phyloP scores from a whole-genome alignment of 2,113 vertebrate genomes.

The Sphyrna mokarran region DNA sequence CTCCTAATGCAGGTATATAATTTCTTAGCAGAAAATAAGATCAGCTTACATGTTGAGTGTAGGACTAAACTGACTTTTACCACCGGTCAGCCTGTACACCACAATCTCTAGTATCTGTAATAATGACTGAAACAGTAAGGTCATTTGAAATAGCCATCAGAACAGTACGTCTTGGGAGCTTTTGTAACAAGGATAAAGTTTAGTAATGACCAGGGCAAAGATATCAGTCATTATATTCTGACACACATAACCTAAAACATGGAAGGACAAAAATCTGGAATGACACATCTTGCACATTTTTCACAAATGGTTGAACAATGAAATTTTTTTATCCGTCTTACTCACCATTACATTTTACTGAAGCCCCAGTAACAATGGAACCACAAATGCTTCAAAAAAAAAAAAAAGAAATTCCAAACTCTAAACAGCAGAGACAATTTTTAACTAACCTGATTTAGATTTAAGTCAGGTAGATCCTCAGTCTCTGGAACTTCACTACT shows the following conservation, averaged over 20 bases:
- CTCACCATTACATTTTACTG: neutral
- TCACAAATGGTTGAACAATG: neutral
- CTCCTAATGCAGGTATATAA: no score
- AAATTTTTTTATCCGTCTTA: no score
- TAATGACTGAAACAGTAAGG: neutral
- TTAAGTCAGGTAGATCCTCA: slow-evolving; percentile 6
- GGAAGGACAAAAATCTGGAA: neutral
- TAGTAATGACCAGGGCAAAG: neutral
- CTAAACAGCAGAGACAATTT: neutral
- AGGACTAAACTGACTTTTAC: no score
- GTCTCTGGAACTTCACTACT: slow-evolving; percentile 60
- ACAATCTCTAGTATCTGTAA: neutral
- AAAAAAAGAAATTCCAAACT: neutral
- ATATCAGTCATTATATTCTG: neutral
- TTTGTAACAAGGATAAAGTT: neutral
- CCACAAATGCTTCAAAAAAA: neutral
- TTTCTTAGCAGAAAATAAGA: neutral
- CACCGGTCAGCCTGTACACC: neutral
- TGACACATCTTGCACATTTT: neutral
- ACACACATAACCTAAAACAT: neutral
- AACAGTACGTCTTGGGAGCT: neutral
- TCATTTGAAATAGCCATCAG: neutral
- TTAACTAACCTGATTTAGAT: slow-evolving; percentile 27
- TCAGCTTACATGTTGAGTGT: no score
- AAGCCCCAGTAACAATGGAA: neutral